Conservation (phyloP, 2,888 invertebrate genomes). For the Dryococelus australis region DNA sequence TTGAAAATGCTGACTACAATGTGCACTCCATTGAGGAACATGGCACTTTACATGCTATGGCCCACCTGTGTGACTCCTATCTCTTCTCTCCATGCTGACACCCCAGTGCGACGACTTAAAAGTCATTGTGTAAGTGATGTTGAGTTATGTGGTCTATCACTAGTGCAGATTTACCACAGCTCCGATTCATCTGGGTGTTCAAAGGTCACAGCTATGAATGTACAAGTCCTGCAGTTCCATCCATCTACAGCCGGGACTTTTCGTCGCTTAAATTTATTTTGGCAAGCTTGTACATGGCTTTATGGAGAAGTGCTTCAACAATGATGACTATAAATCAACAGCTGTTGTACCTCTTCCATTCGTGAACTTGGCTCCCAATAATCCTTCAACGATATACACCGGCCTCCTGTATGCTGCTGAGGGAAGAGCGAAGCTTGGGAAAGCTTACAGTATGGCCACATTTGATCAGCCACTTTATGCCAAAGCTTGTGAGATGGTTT, state of each 20-base stretch:
- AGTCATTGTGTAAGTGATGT: too few species aligned
- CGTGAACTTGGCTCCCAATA: too few species aligned
- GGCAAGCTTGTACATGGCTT: background rate
- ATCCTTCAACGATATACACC: too few species aligned
- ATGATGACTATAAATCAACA: background rate
- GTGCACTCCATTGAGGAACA: too few species aligned
- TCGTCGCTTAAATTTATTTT: background rate
- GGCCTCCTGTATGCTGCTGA: constrained; percentile 3
- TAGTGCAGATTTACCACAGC: too few species aligned
- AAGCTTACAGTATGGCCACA: background rate
- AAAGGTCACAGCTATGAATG: background rate
- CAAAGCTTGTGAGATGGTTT: background rate
- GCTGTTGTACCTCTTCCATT: too few species aligned
- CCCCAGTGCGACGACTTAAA: too few species aligned
- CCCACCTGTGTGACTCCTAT: too few species aligned
- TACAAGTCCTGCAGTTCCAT: background rate
- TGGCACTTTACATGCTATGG: too few species aligned
- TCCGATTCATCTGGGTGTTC: background rate
- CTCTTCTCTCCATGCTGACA: too few species aligned
- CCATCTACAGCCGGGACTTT: background rate
- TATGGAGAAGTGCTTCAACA: background rate
- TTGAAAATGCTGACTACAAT: too few species aligned
- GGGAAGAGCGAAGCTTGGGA: background rate
- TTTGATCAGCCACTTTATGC: background rate
- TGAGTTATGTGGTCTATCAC: too few species aligned